Evolutionary conservation across 2,113 vertebrate species (phyloP), one percentile per base, ranked within the genome.

Genomic region (Picathartes gymnocephalus): DNA sequence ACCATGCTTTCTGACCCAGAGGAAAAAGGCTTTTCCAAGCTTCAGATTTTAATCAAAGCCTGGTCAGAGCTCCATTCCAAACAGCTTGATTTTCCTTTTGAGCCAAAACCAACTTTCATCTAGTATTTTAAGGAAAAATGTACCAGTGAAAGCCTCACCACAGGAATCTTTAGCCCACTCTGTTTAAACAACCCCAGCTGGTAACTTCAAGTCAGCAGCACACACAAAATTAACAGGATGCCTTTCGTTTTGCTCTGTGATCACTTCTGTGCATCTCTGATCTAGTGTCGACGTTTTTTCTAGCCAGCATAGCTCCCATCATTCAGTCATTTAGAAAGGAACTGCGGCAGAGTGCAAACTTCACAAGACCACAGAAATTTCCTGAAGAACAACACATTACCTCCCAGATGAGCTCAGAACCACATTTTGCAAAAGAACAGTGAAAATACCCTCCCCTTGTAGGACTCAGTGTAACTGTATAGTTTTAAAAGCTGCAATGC

Each of bases 141-240:
- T 44, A 74, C 83, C 82, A 92, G 42, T 12, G 44, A 86, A 73
- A 86, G 64, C 56, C 64, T 95, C 60, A 78, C 92, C 88, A 84
- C 83, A 92, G 86, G 86, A 94, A 92, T 94, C 51, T 74, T 62
- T 13, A 62, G 71, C 54, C 58, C 56, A n/a, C 74, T 50, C 23
- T 22, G 33, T 83, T 88, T 88, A 93, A 95, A 86, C 80, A 86
- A 30, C 27, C 86, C 68, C 86, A 92, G 86, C 88, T 88, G 80
- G 47, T 54, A 33, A 66, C 42, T 54, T 35, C 58, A 57, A 77
- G 79, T 22, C 82, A 83, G 88, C 71, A 80, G 71, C 22, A 78
- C 74, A 53, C 2, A 54, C 16, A 71, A 4, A 79, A 81, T 35
- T 61, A 79, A 47, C 33, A 42, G 39, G 51, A 81, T 7, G 64